Base-by-base conservation (phyloP, 2,797 vertebrate genomes). In the Periparus ater region DNA sequence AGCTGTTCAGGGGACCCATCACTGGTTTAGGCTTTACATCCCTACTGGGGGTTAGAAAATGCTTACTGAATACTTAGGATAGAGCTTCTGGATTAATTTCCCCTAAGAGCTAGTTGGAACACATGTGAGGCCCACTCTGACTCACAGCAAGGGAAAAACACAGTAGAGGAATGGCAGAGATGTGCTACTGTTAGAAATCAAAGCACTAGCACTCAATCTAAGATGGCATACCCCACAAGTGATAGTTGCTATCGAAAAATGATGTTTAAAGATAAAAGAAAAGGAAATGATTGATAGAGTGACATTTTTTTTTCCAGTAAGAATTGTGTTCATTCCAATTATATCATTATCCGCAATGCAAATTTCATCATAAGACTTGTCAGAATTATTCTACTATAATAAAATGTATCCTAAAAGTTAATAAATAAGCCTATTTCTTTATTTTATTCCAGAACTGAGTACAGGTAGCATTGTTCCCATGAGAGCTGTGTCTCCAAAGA, bases 91-190 rank as follows among this genome's bases (percentile, higher is more conserved):
- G 51, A 76, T 76, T 40, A 9, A 70, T 62, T 70, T 73, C 27
- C 27, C 45, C 54, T 44, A 30, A 81, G 87, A 60, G 1, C 12
- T 20, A 17, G 44, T 40, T n/a, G 66, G 48, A 89, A 74, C 32
- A 68, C 12, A 34, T 2, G 3, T 21, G 6, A 71, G 72, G 55
- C 7, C 18, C 55, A 40, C 14, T 63, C 30, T 68, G 26, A 66
- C 20, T 54, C 22, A 29, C 4, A 62, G 15, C 14, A 48, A 55
- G 11, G 10, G 22, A 17, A 62, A 78, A 44, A 73, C 25, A 48
- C 1, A 0, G n/a, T 1, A 0, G 23, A 77, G 13, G 13, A 23
- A 26, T 32, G 23, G 15, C 40, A 73, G 40, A 82, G 34, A 27
- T 22, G 6, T 26, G 36, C 70, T 68, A 3, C 13, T 70, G 48